These are phyloP conservation scores for Eledona agricola DNA, from an alignment of 2,888 invertebrate species.

Conservation along the genomic window DNA sequence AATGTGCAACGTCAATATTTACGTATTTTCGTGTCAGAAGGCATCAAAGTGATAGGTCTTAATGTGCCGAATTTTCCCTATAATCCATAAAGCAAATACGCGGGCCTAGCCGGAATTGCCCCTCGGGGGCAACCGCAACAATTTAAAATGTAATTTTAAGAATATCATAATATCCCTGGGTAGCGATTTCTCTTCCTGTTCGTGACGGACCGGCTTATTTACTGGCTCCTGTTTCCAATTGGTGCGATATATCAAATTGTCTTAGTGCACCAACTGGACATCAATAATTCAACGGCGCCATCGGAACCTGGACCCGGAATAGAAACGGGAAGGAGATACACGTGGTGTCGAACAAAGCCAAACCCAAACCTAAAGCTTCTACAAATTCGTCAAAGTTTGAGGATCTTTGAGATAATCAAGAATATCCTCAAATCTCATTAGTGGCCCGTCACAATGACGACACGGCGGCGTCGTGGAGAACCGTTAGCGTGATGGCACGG, in stretches of 20 bases:
- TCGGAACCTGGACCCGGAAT: conserved; percentile 48
- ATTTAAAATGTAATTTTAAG: conserved; percentile 60
- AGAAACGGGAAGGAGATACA: too few species aligned
- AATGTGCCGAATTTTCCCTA: conserved; percentile 52
- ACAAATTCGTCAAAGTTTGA: conserved; percentile 41
- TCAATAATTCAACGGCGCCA: conserved; percentile 59
- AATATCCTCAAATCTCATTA: conserved; percentile 51
- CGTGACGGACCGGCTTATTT: conserved; percentile 58
- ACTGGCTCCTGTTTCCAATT: conserved; percentile 58
- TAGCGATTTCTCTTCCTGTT: conserved; percentile 56
- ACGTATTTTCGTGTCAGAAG: conserved; percentile 49
- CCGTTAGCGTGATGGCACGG: conserved; percentile 48
- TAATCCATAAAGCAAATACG: conserved; percentile 59
- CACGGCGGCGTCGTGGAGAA: conserved; percentile 42
- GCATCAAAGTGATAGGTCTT: conserved; percentile 53
- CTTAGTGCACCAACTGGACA: conserved; percentile 58
- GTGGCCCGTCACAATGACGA: conserved; percentile 45
- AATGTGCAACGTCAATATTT: conserved; percentile 62
- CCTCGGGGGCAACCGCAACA: conserved; percentile 51
- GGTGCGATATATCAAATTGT: conserved; percentile 60
- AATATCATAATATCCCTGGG: conserved; percentile 55
- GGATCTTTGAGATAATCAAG: conserved; percentile 43
- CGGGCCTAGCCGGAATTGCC: conserved; percentile 46
- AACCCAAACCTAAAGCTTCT: too few species aligned
- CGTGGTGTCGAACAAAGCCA: too few species aligned